Base-by-base conservation (phyloP, 2,113 vertebrate species). In the Perca flavescens region DNA sequence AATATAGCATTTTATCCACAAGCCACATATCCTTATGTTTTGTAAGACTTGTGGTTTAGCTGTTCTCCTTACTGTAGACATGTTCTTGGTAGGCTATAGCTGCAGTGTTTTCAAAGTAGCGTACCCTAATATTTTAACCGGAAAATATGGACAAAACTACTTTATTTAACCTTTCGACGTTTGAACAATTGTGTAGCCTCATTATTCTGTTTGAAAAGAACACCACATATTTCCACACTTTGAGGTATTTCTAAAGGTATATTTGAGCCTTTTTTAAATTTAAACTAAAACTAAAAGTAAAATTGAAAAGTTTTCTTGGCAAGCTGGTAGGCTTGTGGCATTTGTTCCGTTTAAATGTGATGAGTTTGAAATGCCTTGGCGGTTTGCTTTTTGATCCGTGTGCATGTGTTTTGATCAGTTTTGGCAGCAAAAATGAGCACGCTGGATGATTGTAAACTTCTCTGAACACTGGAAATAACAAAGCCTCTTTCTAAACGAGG, bases 391-490 rank as follows among this genome's bases (percentile, higher is more conserved):
- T 46, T 40, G 21, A 54, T 43, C 5, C 34, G 36, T 6, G 12
- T 22, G 17, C 34, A 2, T 67, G 25, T 74, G 40, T 56, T 57
- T 76, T 74, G 40, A 9, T 77, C 52, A 4, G 36, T 69, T 74
- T 36, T n/a, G 16, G 31, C 16, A 15, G 61, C 17, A 6, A 40
- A 54, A 68, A 56, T 1, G 3, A 74, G 66, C 80, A 56, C 61
- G 57, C 64, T 43, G 64, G 53, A 64, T 91, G 75, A 85, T 79
- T 80, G 68, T 83, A 88, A 90, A 85, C 79, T 86, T 76, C 57
- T 74, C 60, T 77, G 73, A 77, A 87, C 86, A 84, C 52, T 88
- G 79, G 86, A 89, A 92, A 92, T 89, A 90, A 91, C 86, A 92
- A 81, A 74, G 56, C 83, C 89, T 68, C 63, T 58, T 83, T 76